A percentile compares a stretch with the other conserved stretches of the same genome.
Evolutionary conservation across 1,140 invertebrate genomes (phyloP).

Genomic region (Danaus plexippus): DNA sequence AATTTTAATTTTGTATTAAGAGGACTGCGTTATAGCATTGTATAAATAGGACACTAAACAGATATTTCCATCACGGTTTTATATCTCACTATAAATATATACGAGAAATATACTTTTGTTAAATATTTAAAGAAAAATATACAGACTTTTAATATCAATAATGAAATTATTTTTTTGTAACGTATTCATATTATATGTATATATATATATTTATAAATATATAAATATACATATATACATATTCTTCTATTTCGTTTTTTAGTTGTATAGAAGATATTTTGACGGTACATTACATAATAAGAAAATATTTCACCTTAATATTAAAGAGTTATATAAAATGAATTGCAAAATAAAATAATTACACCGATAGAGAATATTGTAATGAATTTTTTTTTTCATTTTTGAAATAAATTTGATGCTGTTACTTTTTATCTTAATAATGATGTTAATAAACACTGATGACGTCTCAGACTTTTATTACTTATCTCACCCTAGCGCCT

Average conservation of each 20-base stretch:
- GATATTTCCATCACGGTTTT: constrained; percentile 32
- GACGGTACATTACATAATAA: constrained; percentile 17
- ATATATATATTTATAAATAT: too few relatives aligned
- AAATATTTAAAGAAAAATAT: constrained; percentile 33
- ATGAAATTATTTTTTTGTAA: constrained; percentile 35
- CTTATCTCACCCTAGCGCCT: constrained; percentile 3
- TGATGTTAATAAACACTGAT: constrained; percentile 66
- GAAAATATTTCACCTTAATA: constrained; percentile 5
- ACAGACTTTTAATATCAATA: constrained; percentile 40
- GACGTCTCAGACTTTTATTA: constrained; percentile 36
- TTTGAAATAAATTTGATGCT: constrained; percentile 57
- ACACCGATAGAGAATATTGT: constrained; percentile 23
- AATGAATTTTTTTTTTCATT: constrained; percentile 43
- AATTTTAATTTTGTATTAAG: constrained; percentile 40
- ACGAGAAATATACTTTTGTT: constrained; percentile 41
- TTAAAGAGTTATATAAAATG: constrained; percentile 19
- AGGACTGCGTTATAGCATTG: constrained; percentile 33
- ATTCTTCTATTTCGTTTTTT: constrained; percentile 39
- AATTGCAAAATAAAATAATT: constrained; percentile 20
- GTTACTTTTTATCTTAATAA: constrained; percentile 64
- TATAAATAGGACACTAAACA: constrained; percentile 32
- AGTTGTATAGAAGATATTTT: constrained; percentile 26
- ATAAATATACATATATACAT: constrained; percentile 12
- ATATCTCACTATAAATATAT: constrained; percentile 33
- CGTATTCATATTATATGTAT: constrained; percentile 26